phyloP scores from a whole-genome alignment of 2,113 vertebrate genomes.

The Papio anubis region DNA sequence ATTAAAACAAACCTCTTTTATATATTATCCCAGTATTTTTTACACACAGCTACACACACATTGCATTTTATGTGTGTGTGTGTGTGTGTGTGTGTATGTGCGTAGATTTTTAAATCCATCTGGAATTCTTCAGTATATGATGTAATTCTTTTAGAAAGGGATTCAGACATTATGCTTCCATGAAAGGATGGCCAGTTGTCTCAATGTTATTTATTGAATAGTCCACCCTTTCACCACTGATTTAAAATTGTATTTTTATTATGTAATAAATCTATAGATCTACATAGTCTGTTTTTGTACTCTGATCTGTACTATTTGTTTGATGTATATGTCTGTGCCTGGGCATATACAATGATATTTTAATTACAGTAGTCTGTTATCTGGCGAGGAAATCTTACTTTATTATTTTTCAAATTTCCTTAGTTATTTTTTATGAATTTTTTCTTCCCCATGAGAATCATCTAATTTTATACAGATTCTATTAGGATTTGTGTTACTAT shows the following conservation, averaged over 20 bases:
- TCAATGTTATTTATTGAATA: neutral
- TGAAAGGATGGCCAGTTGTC: neutral
- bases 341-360: neutral
- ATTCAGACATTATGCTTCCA: constrained; percentile 13
- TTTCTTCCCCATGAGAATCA: neutral
- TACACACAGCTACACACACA: neutral
- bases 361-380: neutral
- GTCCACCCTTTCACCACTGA: neutral
- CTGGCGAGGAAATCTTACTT: neutral
- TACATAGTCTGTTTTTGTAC: neutral
- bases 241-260: neutral
- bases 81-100: neutral
- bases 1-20: neutral
- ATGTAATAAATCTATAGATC: neutral
- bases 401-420: neutral
- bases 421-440: constrained; percentile 32
- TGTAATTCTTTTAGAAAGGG: neutral
- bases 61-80: neutral
- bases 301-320: neutral
- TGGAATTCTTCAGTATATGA: neutral
- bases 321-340: neutral
- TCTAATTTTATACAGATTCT: neutral
- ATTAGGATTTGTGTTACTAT: neutral
- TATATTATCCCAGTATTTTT: neutral
- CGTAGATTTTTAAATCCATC: neutral